A percentile compares a stretch with the other conserved stretches of the same genome.
Evolutionary conservation across 2,888 invertebrate species (phyloP).

Genomic region (Latrodectus elegans): DNA sequence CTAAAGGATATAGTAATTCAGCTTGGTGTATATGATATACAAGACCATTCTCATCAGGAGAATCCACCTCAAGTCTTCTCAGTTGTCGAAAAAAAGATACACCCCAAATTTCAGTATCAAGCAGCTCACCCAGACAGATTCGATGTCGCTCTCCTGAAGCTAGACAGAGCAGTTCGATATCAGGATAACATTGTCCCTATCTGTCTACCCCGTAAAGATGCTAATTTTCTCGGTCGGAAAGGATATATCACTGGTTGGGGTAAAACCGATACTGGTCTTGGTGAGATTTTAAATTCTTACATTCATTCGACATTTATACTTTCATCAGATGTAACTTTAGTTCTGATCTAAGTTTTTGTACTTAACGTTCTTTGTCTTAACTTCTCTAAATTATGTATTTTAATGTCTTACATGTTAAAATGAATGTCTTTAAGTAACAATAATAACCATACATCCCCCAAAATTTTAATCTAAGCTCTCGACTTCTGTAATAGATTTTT

Average conservation of each 20-base stretch:
- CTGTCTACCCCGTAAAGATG: conserved; percentile 81
- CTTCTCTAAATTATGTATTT: no score
- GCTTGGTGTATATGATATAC: conserved; percentile 87
- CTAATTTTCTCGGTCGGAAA: conserved; percentile 77
- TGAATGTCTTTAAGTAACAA: no score
- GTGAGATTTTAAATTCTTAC: conserved; percentile 71
- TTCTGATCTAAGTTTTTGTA: no score
- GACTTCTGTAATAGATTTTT: not conserved
- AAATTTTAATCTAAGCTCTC: no score
- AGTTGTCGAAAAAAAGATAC: conserved; percentile 84
- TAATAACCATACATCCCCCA: no score
- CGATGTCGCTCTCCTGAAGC: conserved; percentile 84
- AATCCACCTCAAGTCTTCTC: conserved; percentile 82
- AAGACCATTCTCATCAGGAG: conserved; percentile 81
- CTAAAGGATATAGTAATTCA: conserved; percentile 84
- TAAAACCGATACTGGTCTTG: conserved; percentile 81
- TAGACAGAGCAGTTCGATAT: conserved; percentile 82
- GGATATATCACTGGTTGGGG: conserved; percentile 89
- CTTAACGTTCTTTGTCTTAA: no score
- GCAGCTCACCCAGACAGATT: conserved; percentile 87
- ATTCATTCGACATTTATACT: no score
- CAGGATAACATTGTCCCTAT: conserved; percentile 85
- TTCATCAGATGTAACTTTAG: no score
- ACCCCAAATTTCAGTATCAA: conserved; percentile 86
- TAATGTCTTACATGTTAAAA: no score